Base-by-base conservation (phyloP, 2,888 invertebrate genomes). In the Nasonovia ribisnigri region DNA sequence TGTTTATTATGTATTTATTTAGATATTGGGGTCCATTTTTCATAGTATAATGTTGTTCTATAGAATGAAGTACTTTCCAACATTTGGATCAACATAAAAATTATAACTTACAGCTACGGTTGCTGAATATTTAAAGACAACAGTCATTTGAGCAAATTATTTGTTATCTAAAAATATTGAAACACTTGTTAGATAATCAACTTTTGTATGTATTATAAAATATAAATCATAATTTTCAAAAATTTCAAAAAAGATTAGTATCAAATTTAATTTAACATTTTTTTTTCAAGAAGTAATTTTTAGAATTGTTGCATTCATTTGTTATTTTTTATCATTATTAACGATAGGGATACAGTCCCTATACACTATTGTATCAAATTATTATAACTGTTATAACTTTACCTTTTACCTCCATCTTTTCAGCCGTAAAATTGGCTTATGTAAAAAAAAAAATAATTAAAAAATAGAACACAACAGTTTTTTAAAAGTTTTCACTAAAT, bases 391-490 rank as follows among this genome's bases (percentile, higher is more conserved):
- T 98, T 95, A 96, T 97, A 57, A 95, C 97, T 16, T 97, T 97
- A 88, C 97, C 98, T 95, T 98, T 97, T 95, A 97, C 98, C 3
- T 90, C 42, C 95, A 98, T 97, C 26, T 98, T 98, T 96, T 98
- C 98, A n/a, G 98, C 98, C 3, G 98, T 98, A 97, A 98, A 97
- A 54, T 98, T 98, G 0, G 97, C 97, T 95, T 98, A 98, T 96
- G 98, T 98, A 96, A 97, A 98, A 94, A 97, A 98, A 94, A 92
- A 54, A 94, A 42, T 16, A 36, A 67, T 48, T 90, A 48, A 57
- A 57, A 36, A 90, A 84, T 46, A 29, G 5, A 54, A 43, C 26
- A 24, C 26, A 43, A 60, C 24, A 29, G 1, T 46, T 67, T 51
- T 46, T 77, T 6, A 60, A 67, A 90, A 91, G 10, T 13, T 24